These are phyloP conservation scores for Toxotes lorentzi DNA, from an alignment of 2,797 vertebrate genomes.

Conservation along the genomic window DNA sequence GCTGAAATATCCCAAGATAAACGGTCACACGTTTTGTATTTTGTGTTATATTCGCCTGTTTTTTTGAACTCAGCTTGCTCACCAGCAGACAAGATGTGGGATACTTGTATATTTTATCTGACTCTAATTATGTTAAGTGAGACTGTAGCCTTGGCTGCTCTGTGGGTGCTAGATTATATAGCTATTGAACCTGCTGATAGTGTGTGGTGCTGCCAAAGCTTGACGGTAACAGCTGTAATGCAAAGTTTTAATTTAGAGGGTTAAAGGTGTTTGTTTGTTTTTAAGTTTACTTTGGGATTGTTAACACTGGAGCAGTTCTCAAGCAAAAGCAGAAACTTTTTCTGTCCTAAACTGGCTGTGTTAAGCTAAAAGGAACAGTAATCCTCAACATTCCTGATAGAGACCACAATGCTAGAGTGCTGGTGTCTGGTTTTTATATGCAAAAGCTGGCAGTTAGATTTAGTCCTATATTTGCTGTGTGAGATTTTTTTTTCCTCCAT, in stretches of 20 bases:
- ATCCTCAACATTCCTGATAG: constrained; percentile 77
- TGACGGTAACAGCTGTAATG: constrained; percentile 65
- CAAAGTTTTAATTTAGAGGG: constrained; percentile 50
- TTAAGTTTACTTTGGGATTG: constrained; percentile 48
- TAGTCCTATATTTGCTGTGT: constrained; percentile 57
- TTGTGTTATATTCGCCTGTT: constrained; percentile 49
- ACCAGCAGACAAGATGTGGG: constrained; percentile 52
- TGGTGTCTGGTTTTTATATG: constrained; percentile 70
- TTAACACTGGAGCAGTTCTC: constrained; percentile 76
- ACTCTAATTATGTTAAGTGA: constrained; percentile 26
- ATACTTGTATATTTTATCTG: constrained; percentile 52
- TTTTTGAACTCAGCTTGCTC: constrained; percentile 60
- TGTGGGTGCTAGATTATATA: constrained; percentile 51
- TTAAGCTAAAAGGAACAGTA: constrained; percentile 39
- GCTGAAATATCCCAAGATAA: constrained; percentile 73
- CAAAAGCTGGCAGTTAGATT: constrained; percentile 67
- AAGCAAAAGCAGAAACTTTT: constrained; percentile 18
- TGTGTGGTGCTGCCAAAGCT: constrained; percentile 76
- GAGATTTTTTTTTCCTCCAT: constrained; percentile 41
- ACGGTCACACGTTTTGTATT: constrained; percentile 38
- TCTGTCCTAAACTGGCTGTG: constrained; percentile 44
- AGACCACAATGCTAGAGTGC: constrained; percentile 48
- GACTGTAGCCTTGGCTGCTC: constrained; percentile 59
- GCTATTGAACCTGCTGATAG: constrained; percentile 67
- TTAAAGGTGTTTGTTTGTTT: constrained; percentile 34